Evolutionary conservation across 2,797 vertebrate species (phyloP).

Genomic region (Smutsia temminckii): DNA sequence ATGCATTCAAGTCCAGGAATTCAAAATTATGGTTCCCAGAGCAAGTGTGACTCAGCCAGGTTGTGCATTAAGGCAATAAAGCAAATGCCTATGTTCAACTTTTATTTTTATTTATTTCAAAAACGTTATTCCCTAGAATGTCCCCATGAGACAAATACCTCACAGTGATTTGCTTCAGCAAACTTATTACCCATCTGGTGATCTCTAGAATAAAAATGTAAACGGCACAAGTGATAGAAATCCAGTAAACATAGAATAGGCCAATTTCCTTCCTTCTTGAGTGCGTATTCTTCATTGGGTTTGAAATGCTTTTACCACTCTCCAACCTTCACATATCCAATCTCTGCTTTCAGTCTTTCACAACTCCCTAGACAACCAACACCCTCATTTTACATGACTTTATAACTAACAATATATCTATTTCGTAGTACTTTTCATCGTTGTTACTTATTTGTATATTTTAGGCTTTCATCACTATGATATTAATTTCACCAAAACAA

Average conservation of each 20-base stretch:
- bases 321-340: neutral
- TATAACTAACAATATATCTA: neutral
- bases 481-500: neutral
- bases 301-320: neutral
- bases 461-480: neutral
- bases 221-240: slow-evolving; percentile 44
- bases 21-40: slow-evolving; percentile 75
- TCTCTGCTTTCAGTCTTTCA: neutral
- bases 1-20: slow-evolving; percentile 65
- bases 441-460: neutral
- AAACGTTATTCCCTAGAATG: slow-evolving; percentile 59
- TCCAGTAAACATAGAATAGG: slow-evolving; percentile 33
- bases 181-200: slow-evolving; percentile 63
- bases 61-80: slow-evolving; percentile 75
- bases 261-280: slow-evolving; percentile 31
- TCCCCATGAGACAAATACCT: slow-evolving; percentile 60
- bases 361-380: neutral
- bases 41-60: slow-evolving; percentile 69
- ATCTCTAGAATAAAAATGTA: slow-evolving; percentile 64
- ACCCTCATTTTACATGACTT: neutral
- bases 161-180: slow-evolving; percentile 60
- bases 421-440: neutral
- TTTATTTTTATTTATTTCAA: slow-evolving; percentile 72
- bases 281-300: neutral
- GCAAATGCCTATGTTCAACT: slow-evolving; percentile 65